Conservation (phyloP, 2,113 vertebrate genomes). For the Agapornis roseicollis region DNA sequence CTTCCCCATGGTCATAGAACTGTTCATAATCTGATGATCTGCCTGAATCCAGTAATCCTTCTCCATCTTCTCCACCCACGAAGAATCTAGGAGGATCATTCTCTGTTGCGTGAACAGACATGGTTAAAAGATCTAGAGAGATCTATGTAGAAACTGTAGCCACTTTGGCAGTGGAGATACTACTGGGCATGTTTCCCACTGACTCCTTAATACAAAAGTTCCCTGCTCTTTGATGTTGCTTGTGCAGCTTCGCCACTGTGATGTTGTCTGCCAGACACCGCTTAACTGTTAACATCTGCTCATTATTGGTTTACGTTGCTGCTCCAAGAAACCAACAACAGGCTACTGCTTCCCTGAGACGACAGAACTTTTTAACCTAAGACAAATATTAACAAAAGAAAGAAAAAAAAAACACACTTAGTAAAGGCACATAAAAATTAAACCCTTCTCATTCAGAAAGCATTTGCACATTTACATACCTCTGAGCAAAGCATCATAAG, state of each 20-base stretch:
- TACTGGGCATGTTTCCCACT: slow-evolving; percentile 46
- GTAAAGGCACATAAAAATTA: background rate
- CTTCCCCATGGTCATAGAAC: slow-evolving; percentile 83
- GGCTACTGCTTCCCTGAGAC: slow-evolving; percentile 31
- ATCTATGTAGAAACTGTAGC: slow-evolving; percentile 39
- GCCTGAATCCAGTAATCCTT: slow-evolving; percentile 77
- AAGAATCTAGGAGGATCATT: slow-evolving; percentile 83
- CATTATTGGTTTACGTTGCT: slow-evolving; percentile 24
- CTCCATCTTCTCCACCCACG: slow-evolving; percentile 84
- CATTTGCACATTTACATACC: background rate
- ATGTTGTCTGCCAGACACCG: slow-evolving; percentile 43
- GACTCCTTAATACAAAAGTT: background rate
- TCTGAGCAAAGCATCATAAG: background rate
- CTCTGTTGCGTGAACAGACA: slow-evolving; percentile 77
- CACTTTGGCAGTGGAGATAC: background rate
- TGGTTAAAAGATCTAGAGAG: slow-evolving; percentile 15
- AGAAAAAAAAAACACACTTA: background rate
- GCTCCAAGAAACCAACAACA: background rate
- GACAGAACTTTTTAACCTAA: slow-evolving; percentile 45
- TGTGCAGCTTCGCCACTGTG: background rate
- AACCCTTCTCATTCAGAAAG: background rate
- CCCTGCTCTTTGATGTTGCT: slow-evolving; percentile 7
- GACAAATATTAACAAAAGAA: background rate
- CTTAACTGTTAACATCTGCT: slow-evolving; percentile 58
- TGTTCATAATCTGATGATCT: slow-evolving; percentile 77